Conservation (phyloP, 1,140 invertebrate genomes). For the Proales similis region DNA sequence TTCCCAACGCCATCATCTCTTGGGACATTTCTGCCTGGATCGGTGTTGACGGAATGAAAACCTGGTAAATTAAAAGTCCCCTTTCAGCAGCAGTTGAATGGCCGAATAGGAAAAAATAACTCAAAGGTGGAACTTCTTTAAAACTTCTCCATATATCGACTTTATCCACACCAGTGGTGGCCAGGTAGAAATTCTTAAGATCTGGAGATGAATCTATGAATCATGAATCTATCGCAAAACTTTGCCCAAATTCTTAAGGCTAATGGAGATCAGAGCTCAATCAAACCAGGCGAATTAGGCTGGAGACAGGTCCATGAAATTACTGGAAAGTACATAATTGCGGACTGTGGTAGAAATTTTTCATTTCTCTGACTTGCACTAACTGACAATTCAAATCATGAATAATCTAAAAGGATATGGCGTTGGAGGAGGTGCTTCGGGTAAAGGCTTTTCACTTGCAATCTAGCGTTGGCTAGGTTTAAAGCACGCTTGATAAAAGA, state of each 20-base stretch:
- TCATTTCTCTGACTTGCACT: background rate
- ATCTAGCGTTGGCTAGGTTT: too few species aligned
- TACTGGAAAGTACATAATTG: slow-evolving; percentile 25
- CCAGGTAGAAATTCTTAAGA: too few species aligned
- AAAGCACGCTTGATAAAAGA: too few species aligned
- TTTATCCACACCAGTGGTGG: slow-evolving; percentile 32
- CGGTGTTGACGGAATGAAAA: slow-evolving; percentile 5
- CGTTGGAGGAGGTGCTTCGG: background rate
- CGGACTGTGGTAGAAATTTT: slow-evolving; percentile 27
- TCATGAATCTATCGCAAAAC: background rate
- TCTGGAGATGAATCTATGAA: too few species aligned
- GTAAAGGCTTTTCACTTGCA: too few species aligned
- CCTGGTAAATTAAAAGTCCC: too few species aligned
- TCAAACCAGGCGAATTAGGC: slow-evolving; percentile 10
- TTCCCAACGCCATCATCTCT: slow-evolving; percentile 26
- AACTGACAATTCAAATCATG: background rate
- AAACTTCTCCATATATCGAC: slow-evolving; percentile 8
- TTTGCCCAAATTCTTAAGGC: background rate
- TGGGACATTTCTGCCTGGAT: slow-evolving; percentile 34
- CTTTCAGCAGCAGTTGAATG: too few species aligned
- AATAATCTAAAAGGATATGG: slow-evolving; percentile 2
- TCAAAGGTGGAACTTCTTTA: slow-evolving; percentile 22
- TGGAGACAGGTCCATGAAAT: slow-evolving; percentile 15
- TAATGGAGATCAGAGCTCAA: slow-evolving; percentile 12
- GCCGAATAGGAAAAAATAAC: too few species aligned